Evolutionary conservation across 2,888 invertebrate genomes (phyloP).

Genomic region (Notodonta dromedarius): DNA sequence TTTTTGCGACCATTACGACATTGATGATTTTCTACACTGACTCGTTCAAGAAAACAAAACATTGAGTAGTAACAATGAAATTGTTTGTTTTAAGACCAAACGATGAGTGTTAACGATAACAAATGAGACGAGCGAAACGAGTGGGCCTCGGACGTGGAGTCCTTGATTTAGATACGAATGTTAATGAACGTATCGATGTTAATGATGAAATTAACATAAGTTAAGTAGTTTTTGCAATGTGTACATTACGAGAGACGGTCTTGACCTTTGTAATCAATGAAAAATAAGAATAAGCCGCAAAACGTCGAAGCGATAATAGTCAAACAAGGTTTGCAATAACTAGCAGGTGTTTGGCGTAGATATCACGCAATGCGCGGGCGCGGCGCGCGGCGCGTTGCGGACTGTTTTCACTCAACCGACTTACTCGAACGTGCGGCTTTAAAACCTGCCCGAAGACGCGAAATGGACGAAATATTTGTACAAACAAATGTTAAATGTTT

Average conservation of each 20-base stretch:
- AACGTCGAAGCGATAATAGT: slow-evolving; percentile 54
- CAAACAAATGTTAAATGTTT: slow-evolving; percentile 67
- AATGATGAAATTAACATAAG: slow-evolving; percentile 38
- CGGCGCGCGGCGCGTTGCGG: slow-evolving; percentile 39
- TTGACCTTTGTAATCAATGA: slow-evolving; percentile 69
- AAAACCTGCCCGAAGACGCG: slow-evolving; percentile 65
- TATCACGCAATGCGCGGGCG: slow-evolving; percentile 66
- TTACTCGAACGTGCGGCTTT: slow-evolving; percentile 58
- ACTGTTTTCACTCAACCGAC: slow-evolving; percentile 71
- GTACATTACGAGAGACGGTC: slow-evolving; percentile 48
- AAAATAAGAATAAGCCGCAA: slow-evolving; percentile 55
- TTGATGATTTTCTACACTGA: slow-evolving; percentile 49
- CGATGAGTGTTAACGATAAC: slow-evolving; percentile 71
- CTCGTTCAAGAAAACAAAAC: slow-evolving; percentile 59
- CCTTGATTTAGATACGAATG: slow-evolving; percentile 49
- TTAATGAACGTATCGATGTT: slow-evolving; percentile 46
- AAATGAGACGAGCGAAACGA: slow-evolving; percentile 52
- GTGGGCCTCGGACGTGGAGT: slow-evolving; percentile 46
- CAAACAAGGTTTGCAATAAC: slow-evolving; percentile 63
- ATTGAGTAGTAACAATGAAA: slow-evolving; percentile 62
- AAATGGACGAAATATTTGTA: slow-evolving; percentile 74
- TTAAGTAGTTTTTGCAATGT: slow-evolving; percentile 44
- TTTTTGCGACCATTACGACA: slow-evolving; percentile 31
- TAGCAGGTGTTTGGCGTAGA: slow-evolving; percentile 64
- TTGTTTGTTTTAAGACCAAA: slow-evolving; percentile 66